These are phyloP conservation scores for Bucorvus abyssinicus DNA, from an alignment of 2,797 vertebrate genomes.

Conservation along the genomic window DNA sequence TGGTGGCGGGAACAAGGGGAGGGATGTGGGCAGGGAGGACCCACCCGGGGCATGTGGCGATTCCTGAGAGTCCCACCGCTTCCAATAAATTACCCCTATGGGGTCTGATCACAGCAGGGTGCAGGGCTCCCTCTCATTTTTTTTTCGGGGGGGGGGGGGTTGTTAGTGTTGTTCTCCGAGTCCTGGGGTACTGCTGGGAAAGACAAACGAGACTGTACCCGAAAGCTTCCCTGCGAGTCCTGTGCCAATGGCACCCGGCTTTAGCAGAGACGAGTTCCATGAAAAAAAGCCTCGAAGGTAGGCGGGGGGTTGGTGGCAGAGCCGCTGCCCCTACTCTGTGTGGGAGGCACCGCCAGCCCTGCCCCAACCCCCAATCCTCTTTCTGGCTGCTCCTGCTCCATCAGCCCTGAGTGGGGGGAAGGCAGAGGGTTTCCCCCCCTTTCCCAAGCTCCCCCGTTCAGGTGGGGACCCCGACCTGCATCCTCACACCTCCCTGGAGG, in stretches of 20 bases:
- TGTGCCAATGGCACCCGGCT: accelerated
- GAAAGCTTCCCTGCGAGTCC: accelerated
- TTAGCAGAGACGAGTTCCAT: neutral
- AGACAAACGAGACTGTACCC: neutral
- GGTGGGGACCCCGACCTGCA: too few relatives aligned
- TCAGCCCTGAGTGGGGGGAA: too few relatives aligned
- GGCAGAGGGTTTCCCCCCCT: too few relatives aligned
- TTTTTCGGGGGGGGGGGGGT: too few relatives aligned
- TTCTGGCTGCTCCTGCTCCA: too few relatives aligned
- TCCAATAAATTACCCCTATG: conserved; percentile 31
- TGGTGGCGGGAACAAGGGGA: accelerated
- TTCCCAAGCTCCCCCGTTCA: too few relatives aligned
- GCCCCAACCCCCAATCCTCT: too few relatives aligned
- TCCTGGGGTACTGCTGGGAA: neutral
- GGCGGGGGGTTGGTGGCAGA: too few relatives aligned
- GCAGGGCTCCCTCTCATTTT: neutral
- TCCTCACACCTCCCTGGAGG: too few relatives aligned
- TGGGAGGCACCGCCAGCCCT: too few relatives aligned
- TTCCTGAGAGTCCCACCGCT: neutral
- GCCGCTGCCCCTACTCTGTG: too few relatives aligned
- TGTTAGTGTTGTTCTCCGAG: neutral
- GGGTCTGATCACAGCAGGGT: neutral
- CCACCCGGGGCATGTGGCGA: accelerated
- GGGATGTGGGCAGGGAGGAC: neutral
- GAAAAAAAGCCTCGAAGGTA: too few relatives aligned